Percentiles rank a stretch among this genome's conserved stretches.
These are phyloP conservation scores for Acheta domesticus DNA, from an alignment of 2,888 invertebrate species.

Conservation along the genomic window DNA sequence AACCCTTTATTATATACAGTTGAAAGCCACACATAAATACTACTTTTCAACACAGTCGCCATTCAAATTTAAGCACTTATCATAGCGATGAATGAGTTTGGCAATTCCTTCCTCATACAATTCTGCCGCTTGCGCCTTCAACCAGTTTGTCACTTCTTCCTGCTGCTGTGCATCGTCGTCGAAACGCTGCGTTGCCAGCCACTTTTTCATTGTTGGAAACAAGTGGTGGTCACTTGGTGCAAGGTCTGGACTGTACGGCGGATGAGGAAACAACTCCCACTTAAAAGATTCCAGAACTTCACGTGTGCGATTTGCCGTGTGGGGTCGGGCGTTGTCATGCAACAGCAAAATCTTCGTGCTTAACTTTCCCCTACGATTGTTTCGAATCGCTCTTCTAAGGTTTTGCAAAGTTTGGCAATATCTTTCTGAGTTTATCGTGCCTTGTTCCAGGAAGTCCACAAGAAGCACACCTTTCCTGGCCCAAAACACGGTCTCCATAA, in stretches of 20 bases:
- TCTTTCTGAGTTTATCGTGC: too few species aligned
- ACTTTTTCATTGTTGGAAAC: background rate
- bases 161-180: background rate
- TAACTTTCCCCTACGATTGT: too few species aligned
- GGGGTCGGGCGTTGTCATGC: conserved; percentile 28
- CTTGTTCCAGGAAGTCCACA: too few species aligned
- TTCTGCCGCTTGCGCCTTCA: background rate
- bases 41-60: conserved; percentile 34
- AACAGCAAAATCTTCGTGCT: too few species aligned
- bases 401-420: too few species aligned
- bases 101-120: conserved; percentile 31
- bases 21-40: background rate
- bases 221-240: background rate
- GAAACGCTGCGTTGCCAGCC: background rate
- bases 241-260: background rate
- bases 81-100: conserved; percentile 28
- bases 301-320: conserved; percentile 35
- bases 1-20: background rate
- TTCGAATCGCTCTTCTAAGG: too few species aligned
- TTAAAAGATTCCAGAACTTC: background rate
- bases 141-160: background rate
- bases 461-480: too few species aligned
- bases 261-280: background rate
- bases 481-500: too few species aligned
- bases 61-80: conserved; percentile 30